Evolutionary conservation across 2,888 invertebrate genomes (phyloP).

Genomic region (Ichneumoninae sp.): DNA sequence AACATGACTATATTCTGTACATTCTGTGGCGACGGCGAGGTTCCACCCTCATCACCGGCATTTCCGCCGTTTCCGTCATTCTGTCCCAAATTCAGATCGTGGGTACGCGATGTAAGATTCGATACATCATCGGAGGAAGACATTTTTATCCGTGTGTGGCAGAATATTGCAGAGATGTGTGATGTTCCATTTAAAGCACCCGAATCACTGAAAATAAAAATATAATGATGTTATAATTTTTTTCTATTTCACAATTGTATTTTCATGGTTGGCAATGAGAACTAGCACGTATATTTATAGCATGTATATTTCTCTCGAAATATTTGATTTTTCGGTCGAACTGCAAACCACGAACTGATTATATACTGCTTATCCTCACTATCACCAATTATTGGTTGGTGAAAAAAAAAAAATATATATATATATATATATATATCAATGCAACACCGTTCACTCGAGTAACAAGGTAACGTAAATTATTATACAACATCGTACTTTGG

Average conservation of each 20-base stretch:
- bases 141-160: slow-evolving; percentile 74
- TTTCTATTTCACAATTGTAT: background rate
- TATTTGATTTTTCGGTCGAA: too few relatives aligned
- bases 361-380: too few relatives aligned
- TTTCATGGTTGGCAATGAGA: background rate
- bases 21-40: slow-evolving; percentile 75
- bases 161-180: slow-evolving; percentile 69
- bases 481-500: background rate
- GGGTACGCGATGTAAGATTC: slow-evolving; percentile 73
- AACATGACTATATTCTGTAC: slow-evolving; percentile 76
- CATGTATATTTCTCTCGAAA: too few relatives aligned
- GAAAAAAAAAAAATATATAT: background rate
- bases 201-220: slow-evolving; percentile 31
- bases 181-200: slow-evolving; percentile 71
- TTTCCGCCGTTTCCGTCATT: slow-evolving; percentile 64
- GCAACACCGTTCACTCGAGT: background rate
- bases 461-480: background rate
- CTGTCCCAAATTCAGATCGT: slow-evolving; percentile 73
- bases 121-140: slow-evolving; percentile 76
- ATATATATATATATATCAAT: background rate
- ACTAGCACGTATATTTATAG: background rate
- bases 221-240: background rate
- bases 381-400: background rate
- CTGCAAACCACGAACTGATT: too few relatives aligned
- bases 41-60: slow-evolving; percentile 66